Conservation (phyloP, 2,888 invertebrate genomes). For the Cheilosia variabilis region DNA sequence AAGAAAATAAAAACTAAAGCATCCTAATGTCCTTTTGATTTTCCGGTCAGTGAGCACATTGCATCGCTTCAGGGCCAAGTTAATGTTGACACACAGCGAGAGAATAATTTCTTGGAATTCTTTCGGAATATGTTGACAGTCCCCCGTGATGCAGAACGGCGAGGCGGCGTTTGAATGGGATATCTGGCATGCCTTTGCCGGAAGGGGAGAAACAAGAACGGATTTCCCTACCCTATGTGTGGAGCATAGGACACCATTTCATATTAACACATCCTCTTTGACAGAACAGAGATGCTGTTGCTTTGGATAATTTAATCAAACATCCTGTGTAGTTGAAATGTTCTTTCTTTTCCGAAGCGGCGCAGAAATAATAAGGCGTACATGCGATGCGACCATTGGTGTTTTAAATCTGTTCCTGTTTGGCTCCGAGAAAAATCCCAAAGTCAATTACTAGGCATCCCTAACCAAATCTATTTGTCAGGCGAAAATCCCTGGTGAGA, state of each 20-base stretch:
- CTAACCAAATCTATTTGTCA: slow-evolving; percentile 66
- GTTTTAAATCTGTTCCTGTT: slow-evolving; percentile 12
- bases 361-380: slow-evolving; percentile 20
- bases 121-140: slow-evolving; percentile 55
- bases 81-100: slow-evolving; percentile 44
- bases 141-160: slow-evolving; percentile 42
- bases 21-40: slow-evolving; percentile 77
- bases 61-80: slow-evolving; percentile 42
- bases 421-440: slow-evolving; percentile 60
- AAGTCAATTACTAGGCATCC: slow-evolving; percentile 72
- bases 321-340: slow-evolving; percentile 32
- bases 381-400: slow-evolving; percentile 16
- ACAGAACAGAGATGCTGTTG: slow-evolving; percentile 28
- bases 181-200: slow-evolving; percentile 38
- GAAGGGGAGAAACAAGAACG: slow-evolving; percentile 6
- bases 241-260: slow-evolving; percentile 21
- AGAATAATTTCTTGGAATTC: slow-evolving; percentile 59
- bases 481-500: slow-evolving; percentile 42
- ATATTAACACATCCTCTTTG: slow-evolving; percentile 61
- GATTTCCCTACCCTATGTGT: background rate
- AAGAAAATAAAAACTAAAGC: slow-evolving; percentile 11
- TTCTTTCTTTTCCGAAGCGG: background rate
- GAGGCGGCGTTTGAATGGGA: slow-evolving; percentile 41
- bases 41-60: slow-evolving; percentile 79
- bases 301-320: slow-evolving; percentile 68